phyloP scores from a whole-genome alignment of 1,140 invertebrate genomes.

The Acromyrmex heyeri region DNA sequence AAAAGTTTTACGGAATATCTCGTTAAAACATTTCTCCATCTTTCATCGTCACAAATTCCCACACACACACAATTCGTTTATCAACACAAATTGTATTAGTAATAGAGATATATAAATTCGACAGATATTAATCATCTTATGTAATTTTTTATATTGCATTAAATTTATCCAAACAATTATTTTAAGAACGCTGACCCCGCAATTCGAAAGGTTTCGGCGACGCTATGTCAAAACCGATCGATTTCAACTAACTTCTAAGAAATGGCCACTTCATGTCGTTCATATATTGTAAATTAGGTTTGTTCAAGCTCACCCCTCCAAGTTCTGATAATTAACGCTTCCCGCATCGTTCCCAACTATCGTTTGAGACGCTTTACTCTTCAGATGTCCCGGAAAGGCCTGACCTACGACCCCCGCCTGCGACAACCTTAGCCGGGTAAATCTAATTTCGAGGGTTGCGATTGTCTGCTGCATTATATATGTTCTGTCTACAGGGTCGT shows the following conservation, averaged over 20 bases:
- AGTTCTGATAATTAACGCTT: conserved; percentile 51
- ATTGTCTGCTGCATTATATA: conserved; percentile 80
- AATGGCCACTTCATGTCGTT: conserved; percentile 13
- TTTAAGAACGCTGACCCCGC: not conserved
- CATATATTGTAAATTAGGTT: conserved; percentile 28
- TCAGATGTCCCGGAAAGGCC: conserved; percentile 57
- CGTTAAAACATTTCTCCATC: conserved; percentile 42
- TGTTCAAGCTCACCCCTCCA: not conserved
- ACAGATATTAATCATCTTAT: not conserved
- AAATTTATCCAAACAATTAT: conserved; percentile 18
- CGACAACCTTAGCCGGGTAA: conserved; percentile 72
- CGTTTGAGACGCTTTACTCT: conserved; percentile 22
- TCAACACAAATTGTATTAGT: not conserved
- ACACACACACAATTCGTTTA: not conserved
- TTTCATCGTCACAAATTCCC: not conserved
- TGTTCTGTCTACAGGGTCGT: conserved; percentile 70
- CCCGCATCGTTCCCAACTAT: conserved; percentile 45
- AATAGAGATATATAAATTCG: not conserved
- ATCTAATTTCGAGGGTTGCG: conserved; percentile 79
- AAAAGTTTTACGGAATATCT: conserved; percentile 45
- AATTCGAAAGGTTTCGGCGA: conserved; percentile 5
- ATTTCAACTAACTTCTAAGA: conserved; percentile 35
- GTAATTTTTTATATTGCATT: not conserved
- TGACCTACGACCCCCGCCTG: conserved; percentile 55
- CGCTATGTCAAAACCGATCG: not conserved